Evolutionary conservation across 2,113 vertebrate genomes (phyloP).

Genomic region (Mungos mungo): DNA sequence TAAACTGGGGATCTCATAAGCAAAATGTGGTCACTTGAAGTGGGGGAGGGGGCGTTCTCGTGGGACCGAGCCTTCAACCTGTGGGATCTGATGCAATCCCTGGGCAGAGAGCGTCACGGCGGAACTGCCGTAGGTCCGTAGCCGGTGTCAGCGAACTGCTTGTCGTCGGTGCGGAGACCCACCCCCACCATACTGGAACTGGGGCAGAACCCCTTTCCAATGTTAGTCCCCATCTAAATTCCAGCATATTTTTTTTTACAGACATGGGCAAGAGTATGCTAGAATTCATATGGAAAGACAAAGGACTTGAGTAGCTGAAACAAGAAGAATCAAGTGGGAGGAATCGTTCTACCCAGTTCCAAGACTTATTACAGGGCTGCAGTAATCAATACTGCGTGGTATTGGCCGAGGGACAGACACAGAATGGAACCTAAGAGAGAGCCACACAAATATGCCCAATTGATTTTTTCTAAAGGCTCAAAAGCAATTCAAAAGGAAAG

Average conservation of each 20-base stretch:
- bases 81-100: no score
- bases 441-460: not conserved
- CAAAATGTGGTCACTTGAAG: not conserved
- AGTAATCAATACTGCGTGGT: not conserved
- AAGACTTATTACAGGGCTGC: not conserved
- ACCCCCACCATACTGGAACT: not conserved
- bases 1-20: not conserved
- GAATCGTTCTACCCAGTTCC: not conserved
- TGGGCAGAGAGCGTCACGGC: not conserved
- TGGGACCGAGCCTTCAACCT: not conserved
- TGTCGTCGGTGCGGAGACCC: not conserved
- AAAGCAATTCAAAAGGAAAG: not conserved
- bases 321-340: not conserved
- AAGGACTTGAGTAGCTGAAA: not conserved
- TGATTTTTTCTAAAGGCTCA: not conserved
- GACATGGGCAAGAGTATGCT: not conserved
- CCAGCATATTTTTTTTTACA: not conserved
- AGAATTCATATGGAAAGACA: not conserved
- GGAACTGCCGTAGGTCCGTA: not conserved
- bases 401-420: not conserved
- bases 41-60: not conserved
- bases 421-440: not conserved
- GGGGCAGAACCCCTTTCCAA: not conserved
- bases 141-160: not conserved
- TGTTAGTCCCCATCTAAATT: not conserved